Evolutionary conservation across 1,140 invertebrate species (phyloP).

Genomic region (Monochamus saltuarius): DNA sequence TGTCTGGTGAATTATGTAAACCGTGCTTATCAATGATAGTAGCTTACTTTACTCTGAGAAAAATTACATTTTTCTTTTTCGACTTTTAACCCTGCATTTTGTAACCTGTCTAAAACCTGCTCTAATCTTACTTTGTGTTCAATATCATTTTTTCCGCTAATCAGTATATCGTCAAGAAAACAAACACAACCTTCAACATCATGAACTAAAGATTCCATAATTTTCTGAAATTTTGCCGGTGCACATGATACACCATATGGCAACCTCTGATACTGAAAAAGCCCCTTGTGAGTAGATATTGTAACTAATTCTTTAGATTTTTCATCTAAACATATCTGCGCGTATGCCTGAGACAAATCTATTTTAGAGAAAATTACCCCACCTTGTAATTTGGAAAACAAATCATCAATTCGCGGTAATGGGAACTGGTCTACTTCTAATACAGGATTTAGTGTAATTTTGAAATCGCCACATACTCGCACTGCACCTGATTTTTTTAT

Average conservation of each 20-base stretch:
- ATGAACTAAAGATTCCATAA: constrained; percentile 10
- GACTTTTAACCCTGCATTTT: too few species aligned
- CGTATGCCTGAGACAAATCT: constrained; percentile 49
- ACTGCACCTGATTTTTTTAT: constrained; percentile 51
- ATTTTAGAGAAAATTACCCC: constrained; percentile 44
- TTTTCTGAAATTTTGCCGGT: constrained; percentile 11
- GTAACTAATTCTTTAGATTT: constrained; percentile 26
- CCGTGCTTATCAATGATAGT: constrained; percentile 38
- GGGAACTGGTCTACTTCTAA: constrained; percentile 33
- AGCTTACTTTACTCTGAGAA: too few species aligned
- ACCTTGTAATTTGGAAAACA: constrained; percentile 42
- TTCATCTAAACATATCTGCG: constrained; percentile 46
- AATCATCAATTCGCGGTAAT: constrained; percentile 40
- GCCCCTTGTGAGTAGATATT: constrained; percentile 31
- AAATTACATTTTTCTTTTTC: too few species aligned
- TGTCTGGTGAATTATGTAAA: constrained; percentile 37
- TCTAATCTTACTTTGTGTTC: too few species aligned
- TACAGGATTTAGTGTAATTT: constrained; percentile 36
- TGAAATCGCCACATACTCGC: constrained; percentile 36
- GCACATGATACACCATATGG: too few species aligned
- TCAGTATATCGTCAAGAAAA: too few species aligned
- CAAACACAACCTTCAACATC: constrained; percentile 26
- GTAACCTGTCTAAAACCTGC: too few species aligned
- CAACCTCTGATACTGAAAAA: constrained; percentile 7
- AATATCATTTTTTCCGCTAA: too few species aligned